Evolutionary conservation across 2,113 vertebrate genomes (phyloP).

Genomic region (Hipposideros armiger): DNA sequence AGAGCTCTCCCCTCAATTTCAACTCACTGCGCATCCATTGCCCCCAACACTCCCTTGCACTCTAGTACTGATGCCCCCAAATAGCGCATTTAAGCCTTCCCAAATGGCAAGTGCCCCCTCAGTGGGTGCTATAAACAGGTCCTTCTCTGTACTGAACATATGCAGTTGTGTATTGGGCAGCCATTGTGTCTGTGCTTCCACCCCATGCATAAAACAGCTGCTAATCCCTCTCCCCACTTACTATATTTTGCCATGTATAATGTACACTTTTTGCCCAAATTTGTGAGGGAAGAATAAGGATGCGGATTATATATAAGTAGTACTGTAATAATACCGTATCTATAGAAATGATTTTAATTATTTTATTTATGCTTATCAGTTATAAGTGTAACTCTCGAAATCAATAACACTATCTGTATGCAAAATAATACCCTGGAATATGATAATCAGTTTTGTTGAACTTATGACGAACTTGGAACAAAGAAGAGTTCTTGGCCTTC

Average conservation of each 20-base stretch:
- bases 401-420: too few species aligned
- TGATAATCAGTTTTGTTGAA: too few species aligned
- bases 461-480: too few species aligned
- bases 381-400: too few species aligned
- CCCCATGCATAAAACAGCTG: not conserved
- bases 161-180: not conserved
- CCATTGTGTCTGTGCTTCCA: not conserved
- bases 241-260: not conserved
- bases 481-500: too few species aligned
- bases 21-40: not conserved
- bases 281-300: too few species aligned
- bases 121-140: not conserved
- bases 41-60: not conserved
- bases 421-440: too few species aligned
- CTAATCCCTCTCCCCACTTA: not conserved
- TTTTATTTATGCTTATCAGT: too few species aligned
- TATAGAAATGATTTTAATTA: too few species aligned
- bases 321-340: too few species aligned
- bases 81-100: not conserved
- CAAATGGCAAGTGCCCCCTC: not conserved
- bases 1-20: not conserved
- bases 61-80: not conserved
- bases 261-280: too few species aligned
- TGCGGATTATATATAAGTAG: too few species aligned
- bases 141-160: not conserved